Percentiles rank a stretch among this genome's conserved stretches.
These are phyloP conservation scores for Lanius collurio DNA, from an alignment of 2,113 vertebrate species.

Conservation along the genomic window DNA sequence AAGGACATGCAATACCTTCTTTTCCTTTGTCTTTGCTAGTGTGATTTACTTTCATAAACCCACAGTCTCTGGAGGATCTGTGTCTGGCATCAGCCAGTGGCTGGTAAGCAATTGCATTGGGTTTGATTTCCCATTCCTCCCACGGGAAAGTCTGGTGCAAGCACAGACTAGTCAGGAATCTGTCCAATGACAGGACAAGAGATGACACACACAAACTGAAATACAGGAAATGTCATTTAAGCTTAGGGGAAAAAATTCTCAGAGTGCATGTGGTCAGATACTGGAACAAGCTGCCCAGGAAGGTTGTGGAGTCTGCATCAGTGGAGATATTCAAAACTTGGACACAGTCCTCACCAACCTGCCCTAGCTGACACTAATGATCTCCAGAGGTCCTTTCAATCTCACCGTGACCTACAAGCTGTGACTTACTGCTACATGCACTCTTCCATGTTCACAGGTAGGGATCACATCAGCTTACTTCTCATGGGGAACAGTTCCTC, in stretches of 20 bases:
- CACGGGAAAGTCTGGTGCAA: neutral
- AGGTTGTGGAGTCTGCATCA: neutral
- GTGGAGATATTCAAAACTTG: neutral
- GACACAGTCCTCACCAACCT: neutral
- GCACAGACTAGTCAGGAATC: neutral
- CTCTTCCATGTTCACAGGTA: fast-evolving
- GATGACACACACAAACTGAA: neutral
- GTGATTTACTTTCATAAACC: neutral
- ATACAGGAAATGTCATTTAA: neutral
- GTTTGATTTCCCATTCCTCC: neutral
- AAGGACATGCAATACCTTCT: neutral
- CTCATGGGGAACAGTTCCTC: neutral
- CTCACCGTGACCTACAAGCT: neutral
- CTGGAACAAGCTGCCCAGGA: neutral
- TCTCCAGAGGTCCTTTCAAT: neutral
- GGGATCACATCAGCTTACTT: neutral
- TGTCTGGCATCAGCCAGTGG: neutral
- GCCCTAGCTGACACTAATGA: neutral
- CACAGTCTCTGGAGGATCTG: neutral
- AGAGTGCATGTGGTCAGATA: neutral
- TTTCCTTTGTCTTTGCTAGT: neutral
- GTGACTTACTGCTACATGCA: neutral
- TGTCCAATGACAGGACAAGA: neutral
- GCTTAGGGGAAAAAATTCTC: neutral
- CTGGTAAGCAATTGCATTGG: neutral